A percentile compares a stretch with the other conserved stretches of the same genome.
Evolutionary conservation across 2,888 invertebrate species (phyloP).

Genomic region (Gastracanthus pulcherrimus): DNA sequence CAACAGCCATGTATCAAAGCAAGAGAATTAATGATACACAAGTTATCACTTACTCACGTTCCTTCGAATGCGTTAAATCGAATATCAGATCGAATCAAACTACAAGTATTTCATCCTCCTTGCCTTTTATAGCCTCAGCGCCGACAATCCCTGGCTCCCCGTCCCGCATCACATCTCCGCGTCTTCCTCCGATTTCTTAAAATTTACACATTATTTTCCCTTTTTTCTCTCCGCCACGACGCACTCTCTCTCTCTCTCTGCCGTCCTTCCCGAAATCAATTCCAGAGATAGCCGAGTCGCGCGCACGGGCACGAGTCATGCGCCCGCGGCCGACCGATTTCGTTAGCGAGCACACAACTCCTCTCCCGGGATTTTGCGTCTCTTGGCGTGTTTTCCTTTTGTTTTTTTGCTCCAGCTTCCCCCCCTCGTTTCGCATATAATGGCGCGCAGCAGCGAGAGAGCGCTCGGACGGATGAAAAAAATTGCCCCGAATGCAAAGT

Average conservation of each 20-base stretch:
- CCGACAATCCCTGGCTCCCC: background rate
- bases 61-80: background rate
- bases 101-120: slow-evolving; percentile 16
- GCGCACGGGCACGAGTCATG: no score
- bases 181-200: background rate
- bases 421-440: slow-evolving; percentile 48
- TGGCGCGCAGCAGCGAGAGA: slow-evolving; percentile 1
- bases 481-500: background rate
- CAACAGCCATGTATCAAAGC: no score
- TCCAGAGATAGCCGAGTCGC: background rate
- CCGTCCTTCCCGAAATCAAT: slow-evolving; percentile 34
- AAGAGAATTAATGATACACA: background rate
- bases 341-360: slow-evolving; percentile 38
- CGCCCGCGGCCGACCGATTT: slow-evolving; percentile 28
- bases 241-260: background rate
- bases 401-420: background rate
- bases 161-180: background rate
- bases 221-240: background rate
- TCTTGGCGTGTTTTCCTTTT: background rate
- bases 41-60: slow-evolving; percentile 2
- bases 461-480: no score
- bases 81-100: slow-evolving; percentile 13
- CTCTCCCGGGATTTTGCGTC: slow-evolving; percentile 13
- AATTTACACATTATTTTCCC: slow-evolving; percentile 23
- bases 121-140: background rate